Base-by-base conservation (phyloP, 2,888 invertebrate species). In the Drosophila meridionalis region DNA sequence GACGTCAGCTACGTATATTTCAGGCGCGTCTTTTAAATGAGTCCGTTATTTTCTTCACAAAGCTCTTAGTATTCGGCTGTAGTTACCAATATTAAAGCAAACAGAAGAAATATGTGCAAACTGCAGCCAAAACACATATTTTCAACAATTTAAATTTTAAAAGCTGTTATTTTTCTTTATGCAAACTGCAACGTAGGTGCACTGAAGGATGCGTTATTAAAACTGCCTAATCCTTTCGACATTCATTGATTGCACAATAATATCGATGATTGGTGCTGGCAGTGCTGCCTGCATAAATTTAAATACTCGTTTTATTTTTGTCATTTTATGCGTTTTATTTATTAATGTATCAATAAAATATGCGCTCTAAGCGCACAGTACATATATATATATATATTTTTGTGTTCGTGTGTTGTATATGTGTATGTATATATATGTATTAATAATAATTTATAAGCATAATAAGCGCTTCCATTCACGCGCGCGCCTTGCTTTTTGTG, bases 391-490 rank as follows among this genome's bases (percentile, higher is more conserved):
- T 20, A 20, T 20, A 20, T 20, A 20, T 20, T 20, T 20, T 8
- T 55, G 12, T 60, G 26, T 48, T 11, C 34, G 12, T 43, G 34
- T 32, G 12, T 69, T 50, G 26, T 58, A 40, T 65, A 8, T 70
- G 34, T 56, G 34, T 58, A 36, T 66, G 50, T 67, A 53, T 65
- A 30, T 65, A 30, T 58, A n/a, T 61, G 45, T 69, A 72, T 67
- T 73, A 61, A 73, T 66, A 82, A 80, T 89, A 90, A 88, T 82
- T 90, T 85, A 84, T 74, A 69, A 79, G 88, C 86, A 67, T 64
- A 58, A 57, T 69, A 64, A 78, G 76, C 76, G 78, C 62, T 77
- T 47, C 45, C 52, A 80, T 70, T 74, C 75, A 53, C 56, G 58
- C 26, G 75, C 47, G 81, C 60, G 78, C 57, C 69, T 72, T 58